A percentile compares a stretch with the other conserved stretches of the same genome.
Evolutionary conservation across 2,113 vertebrate genomes (phyloP).

Genomic region (Atherinomorus stipes): DNA sequence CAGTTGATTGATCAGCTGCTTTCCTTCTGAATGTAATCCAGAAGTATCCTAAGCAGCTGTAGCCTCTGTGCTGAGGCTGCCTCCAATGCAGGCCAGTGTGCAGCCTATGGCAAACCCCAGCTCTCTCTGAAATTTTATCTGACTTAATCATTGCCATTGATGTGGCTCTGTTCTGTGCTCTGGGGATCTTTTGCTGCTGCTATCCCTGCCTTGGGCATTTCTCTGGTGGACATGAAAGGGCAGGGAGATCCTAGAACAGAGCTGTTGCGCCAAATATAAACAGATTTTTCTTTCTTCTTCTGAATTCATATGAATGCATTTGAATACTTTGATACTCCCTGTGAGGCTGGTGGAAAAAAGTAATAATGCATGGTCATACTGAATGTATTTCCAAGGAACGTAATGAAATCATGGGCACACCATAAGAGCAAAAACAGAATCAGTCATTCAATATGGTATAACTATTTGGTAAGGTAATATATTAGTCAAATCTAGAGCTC

Average conservation of each 20-base stretch:
- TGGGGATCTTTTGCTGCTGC: background rate
- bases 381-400: background rate
- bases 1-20: background rate
- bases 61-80: background rate
- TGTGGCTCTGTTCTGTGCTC: background rate
- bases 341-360: background rate
- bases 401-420: background rate
- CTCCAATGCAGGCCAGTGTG: background rate
- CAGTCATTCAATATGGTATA: too few relatives aligned
- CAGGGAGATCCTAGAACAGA: background rate
- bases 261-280: background rate
- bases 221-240: background rate
- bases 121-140: background rate
- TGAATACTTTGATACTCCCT: background rate
- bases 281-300: background rate
- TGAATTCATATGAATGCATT: background rate
- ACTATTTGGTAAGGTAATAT: too few relatives aligned
- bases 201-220: background rate
- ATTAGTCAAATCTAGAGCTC: too few relatives aligned
- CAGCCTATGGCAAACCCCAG: background rate
- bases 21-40: background rate
- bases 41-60: too few relatives aligned
- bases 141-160: background rate
- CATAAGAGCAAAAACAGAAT: too few relatives aligned
- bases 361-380: background rate